A percentile compares a stretch with the other conserved stretches of the same genome.
Evolutionary conservation across 2,797 vertebrate genomes (phyloP).

Genomic region (Ceyx erithaca): DNA sequence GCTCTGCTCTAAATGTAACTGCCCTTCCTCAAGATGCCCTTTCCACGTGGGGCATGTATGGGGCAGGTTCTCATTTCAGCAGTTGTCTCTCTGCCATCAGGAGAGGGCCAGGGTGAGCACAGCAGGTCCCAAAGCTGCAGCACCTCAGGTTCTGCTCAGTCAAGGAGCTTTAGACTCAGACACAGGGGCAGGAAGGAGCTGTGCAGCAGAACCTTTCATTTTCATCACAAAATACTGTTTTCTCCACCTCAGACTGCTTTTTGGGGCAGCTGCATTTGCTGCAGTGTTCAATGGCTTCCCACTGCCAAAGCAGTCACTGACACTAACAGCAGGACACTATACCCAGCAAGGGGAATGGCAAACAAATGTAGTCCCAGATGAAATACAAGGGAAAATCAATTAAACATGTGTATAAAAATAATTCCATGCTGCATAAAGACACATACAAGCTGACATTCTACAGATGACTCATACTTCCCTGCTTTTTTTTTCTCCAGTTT

Average conservation of each 20-base stretch:
- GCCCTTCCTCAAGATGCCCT: not conserved
- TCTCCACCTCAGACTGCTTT: not conserved
- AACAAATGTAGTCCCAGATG: not conserved
- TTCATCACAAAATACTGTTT: not conserved
- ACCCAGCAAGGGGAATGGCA: not conserved
- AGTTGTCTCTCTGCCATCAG: not conserved
- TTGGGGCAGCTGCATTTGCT: not conserved
- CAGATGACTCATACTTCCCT: constrained; percentile 14
- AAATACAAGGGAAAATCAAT: constrained; percentile 33
- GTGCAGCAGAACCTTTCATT: not conserved
- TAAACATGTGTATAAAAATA: constrained; percentile 40
- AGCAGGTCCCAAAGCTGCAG: not conserved
- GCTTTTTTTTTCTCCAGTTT: not conserved
- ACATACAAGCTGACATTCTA: constrained; percentile 22
- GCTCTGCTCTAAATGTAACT: not conserved
- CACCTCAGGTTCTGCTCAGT: not conserved
- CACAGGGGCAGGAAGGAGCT: not conserved
- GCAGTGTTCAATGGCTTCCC: not conserved
- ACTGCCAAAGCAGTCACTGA: not conserved
- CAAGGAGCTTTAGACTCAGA: not conserved
- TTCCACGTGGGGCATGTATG: not conserved
- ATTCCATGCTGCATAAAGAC: not conserved
- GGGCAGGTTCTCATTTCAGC: not conserved
- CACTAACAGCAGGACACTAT: accelerated
- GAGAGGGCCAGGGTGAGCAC: not conserved